Conservation (phyloP, 23 tunicate genomes). For the Styela plicata region DNA sequence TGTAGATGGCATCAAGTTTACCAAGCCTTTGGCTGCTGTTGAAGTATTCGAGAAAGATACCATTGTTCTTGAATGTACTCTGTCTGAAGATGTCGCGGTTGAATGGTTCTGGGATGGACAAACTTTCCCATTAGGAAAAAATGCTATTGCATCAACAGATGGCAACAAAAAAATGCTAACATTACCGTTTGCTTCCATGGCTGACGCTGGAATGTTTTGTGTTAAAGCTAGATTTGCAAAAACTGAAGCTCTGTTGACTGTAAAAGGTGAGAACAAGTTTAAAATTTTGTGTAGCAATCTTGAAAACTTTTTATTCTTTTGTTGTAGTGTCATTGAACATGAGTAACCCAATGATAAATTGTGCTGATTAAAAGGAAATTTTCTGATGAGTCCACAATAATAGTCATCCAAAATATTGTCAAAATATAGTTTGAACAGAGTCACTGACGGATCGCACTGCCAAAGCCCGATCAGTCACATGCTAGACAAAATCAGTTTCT, state of each 20-base stretch:
- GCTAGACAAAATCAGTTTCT: too few relatives aligned
- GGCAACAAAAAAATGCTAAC: constrained; percentile 7
- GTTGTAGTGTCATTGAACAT: neutral
- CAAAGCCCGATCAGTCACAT: too few relatives aligned
- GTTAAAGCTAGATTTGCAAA: constrained; percentile 25
- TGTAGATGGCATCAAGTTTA: constrained; percentile 32
- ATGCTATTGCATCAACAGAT: neutral
- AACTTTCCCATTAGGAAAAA: neutral
- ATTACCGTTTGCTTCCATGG: neutral
- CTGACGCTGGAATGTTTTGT: constrained; percentile 13
- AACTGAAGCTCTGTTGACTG: neutral
- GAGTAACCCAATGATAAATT: neutral
- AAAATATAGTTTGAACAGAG: too few relatives aligned
- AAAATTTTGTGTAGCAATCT: too few relatives aligned
- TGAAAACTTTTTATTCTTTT: too few relatives aligned
- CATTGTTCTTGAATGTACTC: constrained; percentile 12
- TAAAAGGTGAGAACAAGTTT: constrained; percentile 37
- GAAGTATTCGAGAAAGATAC: constrained; percentile 24
- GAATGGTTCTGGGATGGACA: constrained; percentile 25
- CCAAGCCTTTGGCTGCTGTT: neutral
- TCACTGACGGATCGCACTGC: too few relatives aligned
- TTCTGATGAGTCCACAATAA: too few relatives aligned
- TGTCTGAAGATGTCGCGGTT: constrained; percentile 31
- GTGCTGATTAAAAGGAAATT: too few relatives aligned
- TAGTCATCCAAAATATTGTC: too few relatives aligned